Base-by-base conservation (phyloP, 2,797 vertebrate genomes). In the Pangasius sanitwongsei region DNA sequence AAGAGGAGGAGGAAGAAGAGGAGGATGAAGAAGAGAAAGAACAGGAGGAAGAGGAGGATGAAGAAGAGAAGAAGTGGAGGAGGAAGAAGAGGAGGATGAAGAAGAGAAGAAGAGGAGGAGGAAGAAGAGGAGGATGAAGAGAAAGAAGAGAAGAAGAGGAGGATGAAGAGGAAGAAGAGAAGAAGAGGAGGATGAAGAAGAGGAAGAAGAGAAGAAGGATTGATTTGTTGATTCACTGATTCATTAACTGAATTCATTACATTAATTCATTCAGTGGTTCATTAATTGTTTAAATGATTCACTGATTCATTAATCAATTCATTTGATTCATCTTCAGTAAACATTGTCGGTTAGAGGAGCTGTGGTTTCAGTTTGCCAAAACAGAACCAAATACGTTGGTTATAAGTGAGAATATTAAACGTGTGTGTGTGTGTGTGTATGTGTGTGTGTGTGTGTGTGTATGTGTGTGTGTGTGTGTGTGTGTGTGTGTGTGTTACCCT, bases 401-500 rank as follows among this genome's bases (percentile, higher is more conserved):
- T 9, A 25, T 3, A 74, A 41, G 31, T 70, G 31, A 70, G n/a
- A 70, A 70, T 70, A 34, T 34, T 69, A 70, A 37, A 11, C 11
- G 31, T 37, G 18, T 16, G 65, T 67, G 11, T 67, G 28, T 31
- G 65, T 31, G 28, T 31, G 65, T 67, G 67, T 70, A 15, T 3
- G 31, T 37, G 18, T 16, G 65, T 31, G 11, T 67, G 28, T 31
- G 65, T 31, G 28, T 31, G 65, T 67, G 67, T 70, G 31, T 37
- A 34, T 70, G 69, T 41, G 69, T 72, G 6, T 74, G 69, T 25
- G 41, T 48, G 23, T 13, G 20, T 48, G 41, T 75, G 70, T 74
- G 70, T 48, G 74, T 48, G 74, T 77, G 44, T 50, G 74, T 28
- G 16, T 83, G 31, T 83, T 95, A 98, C 98, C 98, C 95, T 99